phyloP scores from a whole-genome alignment of 2,888 invertebrate genomes.

The Agonopterix arenella region DNA sequence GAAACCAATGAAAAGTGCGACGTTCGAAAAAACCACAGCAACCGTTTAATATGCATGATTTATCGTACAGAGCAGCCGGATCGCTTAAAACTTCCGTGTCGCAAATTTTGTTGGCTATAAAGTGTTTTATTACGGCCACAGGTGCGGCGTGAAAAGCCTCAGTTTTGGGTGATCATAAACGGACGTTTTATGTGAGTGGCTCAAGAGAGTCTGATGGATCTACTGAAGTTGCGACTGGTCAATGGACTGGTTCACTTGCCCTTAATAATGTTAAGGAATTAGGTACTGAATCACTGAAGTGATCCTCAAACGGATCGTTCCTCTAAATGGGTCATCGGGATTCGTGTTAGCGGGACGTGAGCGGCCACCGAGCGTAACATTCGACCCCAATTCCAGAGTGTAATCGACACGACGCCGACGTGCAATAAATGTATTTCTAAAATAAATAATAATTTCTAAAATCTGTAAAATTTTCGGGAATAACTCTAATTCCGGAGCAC shows the following conservation, averaged over 20 bases:
- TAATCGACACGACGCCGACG: too few species aligned
- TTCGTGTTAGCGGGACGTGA: conserved; percentile 40
- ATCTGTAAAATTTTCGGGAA: too few species aligned
- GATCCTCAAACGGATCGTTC: conserved; percentile 44
- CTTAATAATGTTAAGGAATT: conserved; percentile 15
- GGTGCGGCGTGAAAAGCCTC: conserved; percentile 53
- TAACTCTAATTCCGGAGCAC: too few species aligned
- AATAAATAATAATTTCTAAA: too few species aligned
- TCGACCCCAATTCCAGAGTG: conserved; percentile 24
- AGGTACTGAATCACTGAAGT: conserved; percentile 34
- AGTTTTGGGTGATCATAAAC: conserved; percentile 46
- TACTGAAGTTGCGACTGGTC: neutral
- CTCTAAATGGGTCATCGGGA: conserved; percentile 51
- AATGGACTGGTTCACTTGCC: conserved; percentile 18
- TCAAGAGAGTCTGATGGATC: neutral
- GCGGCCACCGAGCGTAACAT: conserved; percentile 26
- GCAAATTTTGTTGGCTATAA: conserved; percentile 51
- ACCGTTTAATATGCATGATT: conserved; percentile 19
- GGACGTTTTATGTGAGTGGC: conserved; percentile 1
- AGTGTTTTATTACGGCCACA: conserved; percentile 58
- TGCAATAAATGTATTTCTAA: too few species aligned
- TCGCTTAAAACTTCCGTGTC: conserved; percentile 36
- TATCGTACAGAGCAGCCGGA: conserved; percentile 26
- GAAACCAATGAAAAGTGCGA: neutral
- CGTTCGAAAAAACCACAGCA: conserved; percentile 4